Conservation (phyloP, 1,140 invertebrate species). For the Lucilia sericata region DNA sequence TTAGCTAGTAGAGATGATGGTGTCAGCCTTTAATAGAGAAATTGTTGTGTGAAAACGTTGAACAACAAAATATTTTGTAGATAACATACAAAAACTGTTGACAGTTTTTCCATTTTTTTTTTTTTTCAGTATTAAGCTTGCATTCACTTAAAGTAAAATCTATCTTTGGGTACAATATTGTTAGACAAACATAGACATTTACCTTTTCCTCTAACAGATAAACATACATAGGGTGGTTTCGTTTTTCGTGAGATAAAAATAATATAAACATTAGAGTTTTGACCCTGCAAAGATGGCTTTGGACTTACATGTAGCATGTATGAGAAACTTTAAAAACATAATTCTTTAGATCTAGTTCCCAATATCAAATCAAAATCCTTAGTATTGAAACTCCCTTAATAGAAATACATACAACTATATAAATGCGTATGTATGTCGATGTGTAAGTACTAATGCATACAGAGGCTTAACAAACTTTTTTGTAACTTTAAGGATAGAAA, state of each 20-base stretch:
- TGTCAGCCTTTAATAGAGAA: neutral
- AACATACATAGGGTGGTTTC: no score
- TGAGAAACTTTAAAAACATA: no score
- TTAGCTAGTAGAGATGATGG: neutral
- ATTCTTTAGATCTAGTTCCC: no score
- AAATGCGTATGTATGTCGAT: neutral
- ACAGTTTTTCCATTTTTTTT: neutral
- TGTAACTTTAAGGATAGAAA: constrained; percentile 17
- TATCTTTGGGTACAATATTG: neutral
- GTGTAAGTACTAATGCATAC: neutral
- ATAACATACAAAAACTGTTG: neutral
- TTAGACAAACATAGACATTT: neutral
- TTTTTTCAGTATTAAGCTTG: neutral
- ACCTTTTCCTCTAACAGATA: no score
- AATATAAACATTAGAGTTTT: no score
- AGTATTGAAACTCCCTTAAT: no score
- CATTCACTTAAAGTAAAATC: neutral
- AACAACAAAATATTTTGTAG: constrained; percentile 4
- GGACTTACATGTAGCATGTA: no score
- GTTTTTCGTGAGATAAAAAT: no score
- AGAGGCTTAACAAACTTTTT: neutral
- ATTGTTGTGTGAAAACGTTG: constrained; percentile 19
- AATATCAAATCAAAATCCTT: no score
- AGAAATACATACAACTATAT: neutral
- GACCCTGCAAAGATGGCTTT: no score